A percentile compares a stretch with the other conserved stretches of the same genome.
Evolutionary conservation across 2,888 invertebrate species (phyloP).

Genomic region (Dryobotodes eremita): DNA sequence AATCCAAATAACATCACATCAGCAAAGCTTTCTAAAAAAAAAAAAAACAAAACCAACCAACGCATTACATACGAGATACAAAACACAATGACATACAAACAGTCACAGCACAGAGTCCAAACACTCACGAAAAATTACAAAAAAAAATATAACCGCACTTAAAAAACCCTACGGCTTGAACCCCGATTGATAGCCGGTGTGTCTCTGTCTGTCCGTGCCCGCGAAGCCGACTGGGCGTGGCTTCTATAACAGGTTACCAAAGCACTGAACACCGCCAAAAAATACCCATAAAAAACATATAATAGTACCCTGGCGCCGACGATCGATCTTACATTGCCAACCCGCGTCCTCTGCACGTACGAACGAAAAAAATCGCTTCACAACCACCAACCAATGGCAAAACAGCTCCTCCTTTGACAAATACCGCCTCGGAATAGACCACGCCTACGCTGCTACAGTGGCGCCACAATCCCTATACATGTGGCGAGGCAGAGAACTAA

Average conservation of each 20-base stretch:
- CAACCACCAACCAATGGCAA: constrained; percentile 78
- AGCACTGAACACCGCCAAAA: constrained; percentile 88
- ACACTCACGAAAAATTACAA: constrained; percentile 81
- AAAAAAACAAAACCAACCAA: constrained; percentile 2
- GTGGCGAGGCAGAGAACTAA: constrained; percentile 84
- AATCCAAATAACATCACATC: constrained; percentile 31
- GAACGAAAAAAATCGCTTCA: constrained; percentile 86
- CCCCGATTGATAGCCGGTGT: constrained; percentile 85
- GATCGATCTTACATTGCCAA: constrained; percentile 89
- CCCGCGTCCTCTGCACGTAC: constrained; percentile 86
- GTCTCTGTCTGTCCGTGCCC: constrained; percentile 82
- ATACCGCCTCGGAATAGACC: constrained; percentile 78
- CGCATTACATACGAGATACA: constrained; percentile 48
- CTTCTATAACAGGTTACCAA: constrained; percentile 88
- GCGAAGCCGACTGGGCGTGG: constrained; percentile 86
- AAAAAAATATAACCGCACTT: constrained; percentile 82
- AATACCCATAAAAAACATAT: constrained; percentile 90
- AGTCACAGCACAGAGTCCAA: constrained; percentile 80
- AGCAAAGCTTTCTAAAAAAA: constrained; percentile 10
- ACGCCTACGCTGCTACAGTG: constrained; percentile 78
- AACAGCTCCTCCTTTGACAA: constrained; percentile 74
- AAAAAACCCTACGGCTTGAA: constrained; percentile 84
- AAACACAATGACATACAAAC: constrained; percentile 68
- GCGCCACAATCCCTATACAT: constrained; percentile 85
- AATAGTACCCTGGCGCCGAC: constrained; percentile 88